Evolutionary conservation across 1,140 invertebrate genomes (phyloP).

Genomic region (Phymastichus coffea): DNA sequence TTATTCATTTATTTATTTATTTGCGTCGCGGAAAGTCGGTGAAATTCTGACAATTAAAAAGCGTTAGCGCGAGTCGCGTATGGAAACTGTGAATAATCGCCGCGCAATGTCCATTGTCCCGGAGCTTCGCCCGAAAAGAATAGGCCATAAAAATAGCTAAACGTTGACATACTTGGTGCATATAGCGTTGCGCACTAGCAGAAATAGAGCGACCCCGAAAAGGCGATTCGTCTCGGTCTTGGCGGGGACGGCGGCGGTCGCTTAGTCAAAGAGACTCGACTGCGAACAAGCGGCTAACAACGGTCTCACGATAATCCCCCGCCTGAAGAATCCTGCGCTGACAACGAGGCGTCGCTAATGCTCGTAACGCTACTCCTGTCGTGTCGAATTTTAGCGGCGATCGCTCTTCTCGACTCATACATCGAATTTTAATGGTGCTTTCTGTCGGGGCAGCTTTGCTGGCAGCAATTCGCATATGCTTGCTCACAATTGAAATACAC

Average conservation of each 20-base stretch:
- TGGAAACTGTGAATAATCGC: too few relatives aligned
- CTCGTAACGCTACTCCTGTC: neutral
- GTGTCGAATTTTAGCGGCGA: constrained; percentile 4
- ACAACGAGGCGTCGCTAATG: constrained; percentile 39
- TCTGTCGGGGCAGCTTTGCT: neutral
- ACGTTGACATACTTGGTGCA: neutral
- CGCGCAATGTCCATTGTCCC: too few relatives aligned
- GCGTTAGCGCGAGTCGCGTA: too few relatives aligned
- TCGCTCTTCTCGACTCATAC: neutral
- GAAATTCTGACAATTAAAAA: too few relatives aligned
- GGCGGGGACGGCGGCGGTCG: constrained; percentile 22
- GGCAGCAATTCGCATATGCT: too few relatives aligned
- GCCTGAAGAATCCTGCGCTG: constrained; percentile 22
- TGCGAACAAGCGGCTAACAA: constrained; percentile 51
- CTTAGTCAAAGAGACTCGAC: constrained; percentile 48
- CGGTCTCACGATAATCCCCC: constrained; percentile 51
- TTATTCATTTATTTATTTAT: too few relatives aligned
- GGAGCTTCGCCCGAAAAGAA: too few relatives aligned
- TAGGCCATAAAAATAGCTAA: too few relatives aligned
- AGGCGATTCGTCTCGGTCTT: constrained; percentile 47
- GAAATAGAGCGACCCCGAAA: constrained; percentile 34
- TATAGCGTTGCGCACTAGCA: neutral
- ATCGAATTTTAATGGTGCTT: neutral
- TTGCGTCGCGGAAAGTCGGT: too few relatives aligned
- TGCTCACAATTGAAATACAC: too few relatives aligned